Base-by-base conservation (phyloP, 2,797 vertebrate species). In the Acipenser oxyrinchus region DNA sequence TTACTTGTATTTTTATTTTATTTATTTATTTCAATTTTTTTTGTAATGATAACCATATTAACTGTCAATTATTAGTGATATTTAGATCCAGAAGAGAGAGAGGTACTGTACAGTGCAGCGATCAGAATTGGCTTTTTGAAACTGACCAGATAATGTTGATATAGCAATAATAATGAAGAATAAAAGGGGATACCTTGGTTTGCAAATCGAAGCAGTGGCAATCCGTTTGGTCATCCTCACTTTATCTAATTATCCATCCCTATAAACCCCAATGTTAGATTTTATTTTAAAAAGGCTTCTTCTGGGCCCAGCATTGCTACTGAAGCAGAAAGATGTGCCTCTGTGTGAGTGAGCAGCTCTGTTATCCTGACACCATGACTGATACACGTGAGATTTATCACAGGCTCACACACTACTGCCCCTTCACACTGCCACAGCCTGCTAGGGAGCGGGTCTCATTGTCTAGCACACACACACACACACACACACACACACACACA, bases 321-420 rank as follows among this genome's bases (percentile, higher is more conserved):
- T 77, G 74, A 75, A 81, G 79, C 75, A 77, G 68, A 77, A 77
- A 66, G 76, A 82, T 15, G 74, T 62, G 65, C 71, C 74, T 72
- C 75, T 72, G 81, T 6, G 82, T 76, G 84, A 86, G 82, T 86
- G 81, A 85, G 79, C 87, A 83, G 75, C 82, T 76, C 80, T 79
- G 78, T 83, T 80, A 82, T 79, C 80, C 82, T 87, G 84, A 86
- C 86, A 88, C 87, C 84, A 88, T 81, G 83, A 88, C 85, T 86
- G 86, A 86, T 86, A 84, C 86, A 84, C 73, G 77, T 85, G 87
- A 88, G 87, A 90, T 88, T 87, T 85, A 88, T 88, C 86, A 86
- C 85, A 87, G 78, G 77, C 77, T 70, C 76, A 58, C 78, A 70
- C 77, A 68, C 75, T 51, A 53, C 63, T 72, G 75, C 84, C 84